These are phyloP conservation scores for Gymnothorax javanicus DNA, from an alignment of 2,797 vertebrate species.

Conservation along the genomic window DNA sequence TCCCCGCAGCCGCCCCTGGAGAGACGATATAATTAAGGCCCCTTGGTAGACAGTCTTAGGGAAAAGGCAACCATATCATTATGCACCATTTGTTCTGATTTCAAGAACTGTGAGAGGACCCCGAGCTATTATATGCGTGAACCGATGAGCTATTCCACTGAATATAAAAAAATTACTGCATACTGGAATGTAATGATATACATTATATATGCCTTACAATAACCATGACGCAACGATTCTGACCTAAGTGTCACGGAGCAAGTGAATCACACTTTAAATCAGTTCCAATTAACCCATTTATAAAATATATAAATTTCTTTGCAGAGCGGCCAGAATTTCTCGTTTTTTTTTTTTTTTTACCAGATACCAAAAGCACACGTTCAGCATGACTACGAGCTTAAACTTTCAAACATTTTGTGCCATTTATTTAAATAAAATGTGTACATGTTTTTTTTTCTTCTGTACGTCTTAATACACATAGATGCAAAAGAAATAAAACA, in stretches of 20 bases:
- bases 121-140: background rate
- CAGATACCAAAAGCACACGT: background rate
- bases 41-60: background rate
- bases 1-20: background rate
- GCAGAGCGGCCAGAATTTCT: background rate
- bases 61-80: background rate
- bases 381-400: background rate
- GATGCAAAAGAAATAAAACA: background rate
- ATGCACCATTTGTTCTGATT: background rate
- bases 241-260: background rate
- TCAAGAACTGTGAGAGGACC: background rate
- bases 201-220: background rate
- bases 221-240: background rate
- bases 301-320: background rate
- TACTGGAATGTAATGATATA: background rate
- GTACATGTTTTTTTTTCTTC: constrained; percentile 16
- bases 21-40: background rate
- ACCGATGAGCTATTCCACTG: background rate
- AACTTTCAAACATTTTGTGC: background rate
- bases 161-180: background rate
- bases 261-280: background rate
- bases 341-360: background rate
- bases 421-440: constrained; percentile 19
- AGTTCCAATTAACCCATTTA: background rate
- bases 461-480: background rate